These are phyloP conservation scores for Apomyelois bistriatella DNA, from an alignment of 2,888 invertebrate species.

Conservation along the genomic window DNA sequence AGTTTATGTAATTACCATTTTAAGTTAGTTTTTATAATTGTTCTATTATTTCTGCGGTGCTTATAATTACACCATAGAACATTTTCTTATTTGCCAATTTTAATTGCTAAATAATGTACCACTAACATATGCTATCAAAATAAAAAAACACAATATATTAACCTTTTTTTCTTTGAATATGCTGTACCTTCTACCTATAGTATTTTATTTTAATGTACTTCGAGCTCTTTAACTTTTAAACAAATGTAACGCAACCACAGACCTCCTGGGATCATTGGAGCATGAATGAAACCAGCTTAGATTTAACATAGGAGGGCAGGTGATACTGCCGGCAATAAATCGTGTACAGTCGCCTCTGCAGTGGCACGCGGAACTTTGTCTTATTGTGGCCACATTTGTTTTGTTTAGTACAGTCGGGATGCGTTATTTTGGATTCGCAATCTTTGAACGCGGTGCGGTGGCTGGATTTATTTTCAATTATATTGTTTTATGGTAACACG, in stretches of 20 bases:
- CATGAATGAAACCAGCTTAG: conserved; percentile 43
- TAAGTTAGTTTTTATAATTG: no score
- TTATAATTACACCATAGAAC: no score
- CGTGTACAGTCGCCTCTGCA: conserved; percentile 43
- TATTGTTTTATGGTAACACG: conserved; percentile 10
- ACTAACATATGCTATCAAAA: no score
- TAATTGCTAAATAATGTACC: no score
- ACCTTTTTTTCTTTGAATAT: no score
- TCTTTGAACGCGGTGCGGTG: conserved; percentile 34
- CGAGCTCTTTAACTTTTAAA: neutral
- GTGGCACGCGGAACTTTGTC: conserved; percentile 72
- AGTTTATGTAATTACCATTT: no score
- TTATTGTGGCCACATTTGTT: conserved; percentile 68
- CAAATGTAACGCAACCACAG: neutral
- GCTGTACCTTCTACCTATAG: no score
- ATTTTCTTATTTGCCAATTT: no score
- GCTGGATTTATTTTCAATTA: conserved; percentile 11
- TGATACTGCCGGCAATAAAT: conserved; percentile 62
- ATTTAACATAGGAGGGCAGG: conserved; percentile 46
- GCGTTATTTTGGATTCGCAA: conserved; percentile 66
- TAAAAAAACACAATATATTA: no score
- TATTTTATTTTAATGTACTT: neutral
- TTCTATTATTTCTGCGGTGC: no score
- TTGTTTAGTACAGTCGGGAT: conserved; percentile 52
- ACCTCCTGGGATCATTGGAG: conserved; percentile 18